phyloP scores from a whole-genome alignment of 2,113 vertebrate genomes.

The Siniperca chuatsi region DNA sequence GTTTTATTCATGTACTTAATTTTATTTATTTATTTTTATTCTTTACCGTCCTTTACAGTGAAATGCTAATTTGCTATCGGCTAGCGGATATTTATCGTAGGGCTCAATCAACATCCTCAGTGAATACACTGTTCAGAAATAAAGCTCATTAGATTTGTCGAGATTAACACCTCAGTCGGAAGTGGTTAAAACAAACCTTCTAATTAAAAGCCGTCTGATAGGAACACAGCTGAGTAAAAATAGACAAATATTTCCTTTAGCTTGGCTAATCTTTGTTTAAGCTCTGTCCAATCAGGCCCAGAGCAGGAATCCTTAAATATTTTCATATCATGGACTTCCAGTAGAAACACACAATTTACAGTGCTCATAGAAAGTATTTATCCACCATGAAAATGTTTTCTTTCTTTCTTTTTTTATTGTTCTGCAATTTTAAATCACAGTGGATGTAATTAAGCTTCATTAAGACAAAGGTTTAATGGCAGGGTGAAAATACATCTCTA shows the following conservation, averaged over 20 bases:
- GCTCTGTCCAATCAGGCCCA: not conserved
- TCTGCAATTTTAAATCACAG: not conserved
- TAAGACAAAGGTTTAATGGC: no score
- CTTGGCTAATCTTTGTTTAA: not conserved
- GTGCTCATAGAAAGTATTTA: not conserved
- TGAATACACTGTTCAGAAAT: constrained; percentile 2
- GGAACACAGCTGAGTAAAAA: not conserved
- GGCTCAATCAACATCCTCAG: constrained; percentile 65
- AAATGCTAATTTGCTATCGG: not conserved
- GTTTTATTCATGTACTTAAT: not conserved
- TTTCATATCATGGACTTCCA: not conserved
- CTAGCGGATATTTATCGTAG: not conserved
- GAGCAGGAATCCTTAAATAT: not conserved
- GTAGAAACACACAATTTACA: not conserved
- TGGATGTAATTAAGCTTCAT: not conserved
- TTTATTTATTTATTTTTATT: not conserved
- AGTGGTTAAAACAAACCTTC: constrained; percentile 3
- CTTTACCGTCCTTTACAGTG: not conserved
- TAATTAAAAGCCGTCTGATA: constrained; percentile 71
- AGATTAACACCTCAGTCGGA: constrained; percentile 59
- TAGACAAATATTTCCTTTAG: not conserved
- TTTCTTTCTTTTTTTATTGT: not conserved
- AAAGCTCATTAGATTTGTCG: constrained; percentile 13
- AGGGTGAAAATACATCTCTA: not conserved
- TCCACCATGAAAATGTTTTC: not conserved